A percentile compares a stretch with the other conserved stretches of the same genome.
These are phyloP conservation scores for Albula goreensis DNA, from an alignment of 2,113 vertebrate genomes.

Conservation along the genomic window DNA sequence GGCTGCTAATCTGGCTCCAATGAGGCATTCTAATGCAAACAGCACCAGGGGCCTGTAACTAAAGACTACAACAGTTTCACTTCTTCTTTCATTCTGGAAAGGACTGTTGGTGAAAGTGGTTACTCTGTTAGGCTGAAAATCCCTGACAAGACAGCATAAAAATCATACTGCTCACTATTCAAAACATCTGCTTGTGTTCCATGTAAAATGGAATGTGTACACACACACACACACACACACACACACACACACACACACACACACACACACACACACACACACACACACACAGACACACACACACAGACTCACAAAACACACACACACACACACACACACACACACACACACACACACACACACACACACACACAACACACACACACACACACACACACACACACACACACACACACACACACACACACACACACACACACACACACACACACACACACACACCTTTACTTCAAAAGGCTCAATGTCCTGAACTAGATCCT, in stretches of 20 bases:
- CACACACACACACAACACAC: background rate
- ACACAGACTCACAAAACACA: background rate
- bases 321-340: background rate
- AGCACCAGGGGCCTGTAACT: background rate
- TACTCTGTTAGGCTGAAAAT: background rate
- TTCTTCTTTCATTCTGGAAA: background rate
- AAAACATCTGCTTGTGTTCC: background rate
- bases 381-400: background rate
- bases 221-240: background rate
- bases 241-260: background rate
- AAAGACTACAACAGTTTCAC: background rate
- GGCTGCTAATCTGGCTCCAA: background rate
- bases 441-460: slow-evolving; percentile 1
- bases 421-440: slow-evolving; percentile 9
- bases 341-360: background rate
- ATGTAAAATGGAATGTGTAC: background rate
- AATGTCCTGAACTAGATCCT: too few species aligned
- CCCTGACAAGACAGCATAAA: background rate
- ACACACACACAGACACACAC: background rate
- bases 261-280: background rate
- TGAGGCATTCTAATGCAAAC: background rate
- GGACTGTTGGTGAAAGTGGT: background rate
- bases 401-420: background rate
- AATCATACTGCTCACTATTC: background rate
- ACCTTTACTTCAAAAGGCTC: background rate